Evolutionary conservation across 92 coral and sea anemone genomes (phyloP).

Genomic region (Epizoanthus fatuus): DNA sequence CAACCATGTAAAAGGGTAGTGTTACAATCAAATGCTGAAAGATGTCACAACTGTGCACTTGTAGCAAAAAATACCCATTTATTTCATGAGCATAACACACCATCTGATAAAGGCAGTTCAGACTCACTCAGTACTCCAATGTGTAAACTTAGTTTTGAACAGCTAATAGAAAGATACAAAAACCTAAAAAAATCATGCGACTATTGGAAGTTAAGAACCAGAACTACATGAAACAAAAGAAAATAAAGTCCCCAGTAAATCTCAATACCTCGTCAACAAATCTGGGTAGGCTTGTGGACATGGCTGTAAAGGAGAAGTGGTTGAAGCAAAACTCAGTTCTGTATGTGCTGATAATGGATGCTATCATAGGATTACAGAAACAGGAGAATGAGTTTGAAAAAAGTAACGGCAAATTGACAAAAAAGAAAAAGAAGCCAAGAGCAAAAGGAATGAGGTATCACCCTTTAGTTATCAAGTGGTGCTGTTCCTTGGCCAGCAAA

Average conservation of each 20-base stretch:
- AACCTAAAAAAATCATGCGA: background rate
- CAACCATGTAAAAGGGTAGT: too few relatives aligned
- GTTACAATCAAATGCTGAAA: too few relatives aligned
- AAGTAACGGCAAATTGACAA: background rate
- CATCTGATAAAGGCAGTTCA: too few relatives aligned
- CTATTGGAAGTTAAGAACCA: constrained; percentile 13
- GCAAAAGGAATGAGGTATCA: too few relatives aligned
- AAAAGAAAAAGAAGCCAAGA: too few relatives aligned
- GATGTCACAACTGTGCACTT: background rate
- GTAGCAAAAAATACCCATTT: background rate
- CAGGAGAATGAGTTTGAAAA: constrained; percentile 52
- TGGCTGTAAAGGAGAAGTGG: constrained; percentile 44
- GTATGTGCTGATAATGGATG: constrained; percentile 40
- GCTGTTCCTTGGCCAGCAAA: too few relatives aligned
- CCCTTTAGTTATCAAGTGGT: too few relatives aligned
- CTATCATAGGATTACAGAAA: constrained; percentile 33
- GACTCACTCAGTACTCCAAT: too few relatives aligned
- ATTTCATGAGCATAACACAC: background rate
- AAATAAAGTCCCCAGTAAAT: constrained; percentile 42
- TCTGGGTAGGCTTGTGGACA: constrained; percentile 44
- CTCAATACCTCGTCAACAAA: constrained; percentile 33
- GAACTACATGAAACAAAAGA: constrained; percentile 29
- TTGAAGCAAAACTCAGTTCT: constrained; percentile 48
- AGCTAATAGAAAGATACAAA: constrained; percentile 19
- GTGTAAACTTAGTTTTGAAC: constrained; percentile 11